Base-by-base conservation (phyloP, 35 echinoderm and acorn worm species). In the Ophiothrix spiculata region DNA sequence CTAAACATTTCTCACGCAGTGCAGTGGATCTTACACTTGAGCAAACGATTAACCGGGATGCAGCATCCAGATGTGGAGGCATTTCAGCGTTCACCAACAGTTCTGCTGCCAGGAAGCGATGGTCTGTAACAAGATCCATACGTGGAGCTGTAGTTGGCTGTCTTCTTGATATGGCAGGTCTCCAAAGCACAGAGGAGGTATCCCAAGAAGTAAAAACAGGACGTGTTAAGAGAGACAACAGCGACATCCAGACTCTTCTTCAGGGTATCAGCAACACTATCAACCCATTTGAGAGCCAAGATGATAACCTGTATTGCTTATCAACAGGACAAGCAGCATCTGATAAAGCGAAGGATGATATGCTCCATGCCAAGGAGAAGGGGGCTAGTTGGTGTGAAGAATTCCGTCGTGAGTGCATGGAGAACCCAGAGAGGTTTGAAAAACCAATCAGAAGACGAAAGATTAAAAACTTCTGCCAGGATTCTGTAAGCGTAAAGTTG, bases 21-120 rank as follows among this genome's bases (percentile, higher is more conserved):
- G 64, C 93, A 0, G 75, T 96, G 1, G 90, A 96, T 74, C 74
- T 92, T 35, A 90, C 86, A 15, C 35, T 96, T 33, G 93, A 96
- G 73, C 81, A 96, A 56, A 96, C 79, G 21, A 82, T 92, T 0
- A 96, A 96, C 34, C 85, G 74, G 73, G 93, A 96, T 77, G 90
- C 93, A 81, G 93, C 93, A 21, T 96, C 90, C 38, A 38, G 79
- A 41, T 32, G 1, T 4, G 45, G 37, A 23, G 79, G 79, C 19
- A 39, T 81, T 4, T 6, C 39, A 33, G 37, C 79, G 1, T 32
- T 41, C n/a, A 81, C 79, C 1, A 41, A 81, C 79, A 81, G 40
- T 46, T n/a, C 15, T 4, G 16, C 36, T 28, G 79, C 79, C 1
- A 38, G 36, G 15, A 8, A 35, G 6, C 1, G 77, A 79, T 79